Evolutionary conservation across 2,888 invertebrate species (phyloP).

Genomic region (Paralinhomoeus sp.): DNA sequence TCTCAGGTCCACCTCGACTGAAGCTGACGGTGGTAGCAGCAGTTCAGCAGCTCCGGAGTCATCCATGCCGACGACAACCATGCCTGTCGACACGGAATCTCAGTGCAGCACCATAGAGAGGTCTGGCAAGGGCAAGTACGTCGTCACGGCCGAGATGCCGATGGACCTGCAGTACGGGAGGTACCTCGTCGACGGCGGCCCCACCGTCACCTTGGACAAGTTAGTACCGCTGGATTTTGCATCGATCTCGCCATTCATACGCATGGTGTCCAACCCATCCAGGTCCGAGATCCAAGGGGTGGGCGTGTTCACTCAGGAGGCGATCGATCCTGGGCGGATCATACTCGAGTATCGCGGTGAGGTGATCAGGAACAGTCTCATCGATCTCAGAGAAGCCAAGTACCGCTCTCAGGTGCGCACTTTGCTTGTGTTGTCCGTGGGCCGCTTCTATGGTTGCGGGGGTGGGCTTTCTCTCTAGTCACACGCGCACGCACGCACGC

Average conservation of each 20-base stretch:
- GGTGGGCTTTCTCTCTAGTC: too few species aligned
- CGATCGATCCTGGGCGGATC: background rate
- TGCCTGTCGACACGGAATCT: too few species aligned
- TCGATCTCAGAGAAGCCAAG: background rate
- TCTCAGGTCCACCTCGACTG: too few species aligned
- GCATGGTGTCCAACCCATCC: background rate
- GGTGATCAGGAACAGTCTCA: background rate
- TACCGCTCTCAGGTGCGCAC: background rate
- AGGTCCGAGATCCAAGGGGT: constrained; percentile 1
- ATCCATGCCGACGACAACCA: too few species aligned
- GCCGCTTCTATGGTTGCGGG: background rate
- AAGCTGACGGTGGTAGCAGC: too few species aligned
- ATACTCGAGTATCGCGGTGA: constrained; percentile 1
- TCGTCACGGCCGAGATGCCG: background rate
- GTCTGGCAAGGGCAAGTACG: too few species aligned
- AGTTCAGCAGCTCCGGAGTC: too few species aligned
- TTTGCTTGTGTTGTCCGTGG: background rate
- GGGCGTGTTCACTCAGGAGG: constrained; percentile 1
- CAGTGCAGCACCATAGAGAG: too few species aligned
- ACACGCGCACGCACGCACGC: too few species aligned
- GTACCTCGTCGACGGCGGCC: background rate
- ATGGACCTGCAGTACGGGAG: background rate
- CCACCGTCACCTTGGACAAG: background rate
- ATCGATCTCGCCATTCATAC: background rate
- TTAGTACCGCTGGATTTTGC: background rate